Evolutionary conservation across 2,113 vertebrate species (phyloP).

Genomic region (Meleagris gallopavo): DNA sequence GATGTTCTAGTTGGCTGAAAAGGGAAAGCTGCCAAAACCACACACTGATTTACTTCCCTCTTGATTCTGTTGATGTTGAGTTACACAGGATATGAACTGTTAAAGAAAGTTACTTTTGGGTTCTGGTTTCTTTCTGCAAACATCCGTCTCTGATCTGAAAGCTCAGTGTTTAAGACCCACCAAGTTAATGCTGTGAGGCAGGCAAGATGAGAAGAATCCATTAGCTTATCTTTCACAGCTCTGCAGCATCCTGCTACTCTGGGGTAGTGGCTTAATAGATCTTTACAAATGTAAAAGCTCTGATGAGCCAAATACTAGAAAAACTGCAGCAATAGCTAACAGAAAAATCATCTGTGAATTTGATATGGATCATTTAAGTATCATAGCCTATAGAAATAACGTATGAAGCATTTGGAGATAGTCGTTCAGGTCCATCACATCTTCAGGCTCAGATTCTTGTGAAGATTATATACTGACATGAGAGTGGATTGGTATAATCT

Average conservation of each 20-base stretch:
- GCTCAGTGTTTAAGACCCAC: conserved; percentile 4
- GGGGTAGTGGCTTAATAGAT: conserved; percentile 5
- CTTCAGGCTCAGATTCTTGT: not conserved
- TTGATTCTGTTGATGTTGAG: conserved; percentile 19
- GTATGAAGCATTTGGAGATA: not conserved
- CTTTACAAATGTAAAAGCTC: conserved; percentile 41
- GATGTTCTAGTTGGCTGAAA: conserved; percentile 44
- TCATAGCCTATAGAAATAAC: not conserved
- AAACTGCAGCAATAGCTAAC: not conserved
- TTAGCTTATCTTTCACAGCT: conserved; percentile 38
- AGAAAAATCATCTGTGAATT: conserved; percentile 11
- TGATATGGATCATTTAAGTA: not conserved
- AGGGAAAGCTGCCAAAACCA: conserved; percentile 27
- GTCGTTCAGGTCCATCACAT: not conserved
- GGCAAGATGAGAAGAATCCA: conserved; percentile 2
- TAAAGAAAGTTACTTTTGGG: conserved; percentile 28
- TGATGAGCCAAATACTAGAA: not conserved
- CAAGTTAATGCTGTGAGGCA: conserved; percentile 12
- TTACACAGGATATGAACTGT: conserved; percentile 11
- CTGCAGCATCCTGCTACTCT: not conserved
- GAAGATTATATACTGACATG: not conserved
- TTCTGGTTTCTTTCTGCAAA: not conserved
- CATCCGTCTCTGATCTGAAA: not conserved
- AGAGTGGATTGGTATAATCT: not conserved
- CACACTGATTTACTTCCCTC: not conserved